Evolutionary conservation across 2,888 invertebrate species (phyloP).

Genomic region (Panzeria rudis): DNA sequence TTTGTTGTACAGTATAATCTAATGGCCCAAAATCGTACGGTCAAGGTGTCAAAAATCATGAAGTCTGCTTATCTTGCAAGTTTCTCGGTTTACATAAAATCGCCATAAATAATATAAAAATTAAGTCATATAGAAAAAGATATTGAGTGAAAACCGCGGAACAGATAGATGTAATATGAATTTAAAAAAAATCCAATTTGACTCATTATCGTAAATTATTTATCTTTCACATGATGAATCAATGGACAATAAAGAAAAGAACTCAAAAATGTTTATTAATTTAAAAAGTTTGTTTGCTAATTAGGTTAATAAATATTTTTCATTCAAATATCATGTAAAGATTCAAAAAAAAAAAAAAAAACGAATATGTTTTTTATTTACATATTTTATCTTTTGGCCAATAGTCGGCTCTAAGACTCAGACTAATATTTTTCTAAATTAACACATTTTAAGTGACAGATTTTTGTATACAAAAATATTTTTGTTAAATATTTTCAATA

Average conservation of each 20-base stretch:
- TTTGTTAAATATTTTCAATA: background rate
- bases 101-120: background rate
- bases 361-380: background rate
- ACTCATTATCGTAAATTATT: background rate
- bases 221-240: background rate
- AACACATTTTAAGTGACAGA: background rate
- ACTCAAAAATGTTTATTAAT: conserved; percentile 2
- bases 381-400: background rate
- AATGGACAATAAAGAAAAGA: background rate
- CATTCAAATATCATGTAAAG: background rate
- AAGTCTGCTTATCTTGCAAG: too few species aligned
- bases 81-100: background rate
- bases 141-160: background rate
- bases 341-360: background rate
- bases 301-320: background rate
- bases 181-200: background rate
- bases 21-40: background rate
- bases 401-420: background rate
- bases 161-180: background rate
- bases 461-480: background rate
- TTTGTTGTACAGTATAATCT: too few species aligned
- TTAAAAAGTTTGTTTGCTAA: background rate
- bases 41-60: too few species aligned
- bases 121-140: background rate
- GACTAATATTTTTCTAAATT: background rate